A percentile compares a stretch with the other conserved stretches of the same genome.
phyloP scores from a whole-genome alignment of 2,888 invertebrate genomes.

The Mimumesa dahlbomi region DNA sequence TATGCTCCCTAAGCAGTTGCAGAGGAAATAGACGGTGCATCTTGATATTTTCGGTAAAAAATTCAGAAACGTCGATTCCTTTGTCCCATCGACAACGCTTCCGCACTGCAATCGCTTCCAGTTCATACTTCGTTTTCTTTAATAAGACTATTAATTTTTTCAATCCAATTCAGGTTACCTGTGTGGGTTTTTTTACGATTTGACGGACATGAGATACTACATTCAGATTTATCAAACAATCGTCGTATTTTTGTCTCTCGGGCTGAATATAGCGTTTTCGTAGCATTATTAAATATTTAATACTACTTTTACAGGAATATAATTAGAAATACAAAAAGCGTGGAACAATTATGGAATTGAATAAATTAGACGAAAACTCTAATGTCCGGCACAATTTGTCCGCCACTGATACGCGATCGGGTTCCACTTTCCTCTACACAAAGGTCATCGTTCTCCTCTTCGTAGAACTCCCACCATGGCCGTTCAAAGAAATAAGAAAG shows the following conservation, averaged over 20 bases:
- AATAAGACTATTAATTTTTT: conserved; percentile 52
- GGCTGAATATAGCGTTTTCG: too few species aligned
- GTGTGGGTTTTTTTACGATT: background rate
- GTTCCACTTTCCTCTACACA: conserved; percentile 33
- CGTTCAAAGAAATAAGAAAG: conserved; percentile 70
- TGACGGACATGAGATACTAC: conserved; percentile 4
- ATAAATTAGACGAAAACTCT: too few species aligned
- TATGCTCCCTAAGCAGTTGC: conserved; percentile 53
- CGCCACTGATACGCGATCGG: conserved; percentile 1
- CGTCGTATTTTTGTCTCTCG: background rate
- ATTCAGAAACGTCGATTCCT: conserved; percentile 31
- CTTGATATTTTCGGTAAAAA: conserved; percentile 50
- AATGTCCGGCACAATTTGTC: background rate
- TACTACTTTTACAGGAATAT: too few species aligned
- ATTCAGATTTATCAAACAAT: conserved; percentile 2
- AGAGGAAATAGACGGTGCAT: conserved; percentile 39
- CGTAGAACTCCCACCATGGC: conserved; percentile 51
- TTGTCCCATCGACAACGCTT: conserved; percentile 33
- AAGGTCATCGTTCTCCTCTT: conserved; percentile 63
- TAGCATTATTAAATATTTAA: too few species aligned
- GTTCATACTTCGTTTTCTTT: conserved; percentile 42
- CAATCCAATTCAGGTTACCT: conserved; percentile 18
- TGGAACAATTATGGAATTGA: too few species aligned
- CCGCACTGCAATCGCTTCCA: conserved; percentile 45
- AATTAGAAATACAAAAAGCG: too few species aligned